Evolutionary conservation across 2,888 invertebrate species (phyloP).

Genomic region (Drosophila colorata): DNA sequence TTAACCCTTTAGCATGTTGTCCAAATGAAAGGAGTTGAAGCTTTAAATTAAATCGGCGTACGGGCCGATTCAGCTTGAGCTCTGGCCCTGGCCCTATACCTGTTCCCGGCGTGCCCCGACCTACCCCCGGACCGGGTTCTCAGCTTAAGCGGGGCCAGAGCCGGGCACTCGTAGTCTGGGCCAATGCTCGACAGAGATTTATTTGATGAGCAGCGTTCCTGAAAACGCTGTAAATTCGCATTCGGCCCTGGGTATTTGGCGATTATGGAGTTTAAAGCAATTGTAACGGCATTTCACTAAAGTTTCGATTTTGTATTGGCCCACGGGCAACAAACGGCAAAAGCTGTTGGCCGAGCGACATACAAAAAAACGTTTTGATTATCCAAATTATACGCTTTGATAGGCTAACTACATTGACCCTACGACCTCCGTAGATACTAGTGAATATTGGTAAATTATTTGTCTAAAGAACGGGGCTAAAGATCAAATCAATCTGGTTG

Average conservation of each 20-base stretch:
- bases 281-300: conserved; percentile 63
- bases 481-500: conserved; percentile 17
- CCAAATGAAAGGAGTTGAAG: conserved; percentile 80
- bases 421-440: conserved; percentile 8
- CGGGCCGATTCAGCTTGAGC: conserved; percentile 31
- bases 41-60: conserved; percentile 80
- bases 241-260: conserved; percentile 48
- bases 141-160: conserved; percentile 1
- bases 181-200: conserved; percentile 74
- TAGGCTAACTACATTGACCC: conserved; percentile 43
- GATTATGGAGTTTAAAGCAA: conserved; percentile 67
- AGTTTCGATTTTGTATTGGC: conserved; percentile 38
- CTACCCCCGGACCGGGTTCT: too few relatives aligned
- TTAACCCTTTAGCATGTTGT: conserved; percentile 85
- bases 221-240: conserved; percentile 54
- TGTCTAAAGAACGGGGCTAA: conserved; percentile 12
- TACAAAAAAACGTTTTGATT: conserved; percentile 43
- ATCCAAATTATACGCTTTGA: conserved; percentile 48
- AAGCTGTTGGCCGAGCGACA: conserved; percentile 30
- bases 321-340: conserved; percentile 30
- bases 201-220: conserved; percentile 71
- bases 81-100: conserved; percentile 19
- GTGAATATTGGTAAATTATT: conserved; percentile 20
- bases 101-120: conserved; percentile 8
- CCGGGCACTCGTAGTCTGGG: conserved; percentile 27